phyloP scores from a whole-genome alignment of 1,140 invertebrate genomes.

The Hyles euphorbiae region DNA sequence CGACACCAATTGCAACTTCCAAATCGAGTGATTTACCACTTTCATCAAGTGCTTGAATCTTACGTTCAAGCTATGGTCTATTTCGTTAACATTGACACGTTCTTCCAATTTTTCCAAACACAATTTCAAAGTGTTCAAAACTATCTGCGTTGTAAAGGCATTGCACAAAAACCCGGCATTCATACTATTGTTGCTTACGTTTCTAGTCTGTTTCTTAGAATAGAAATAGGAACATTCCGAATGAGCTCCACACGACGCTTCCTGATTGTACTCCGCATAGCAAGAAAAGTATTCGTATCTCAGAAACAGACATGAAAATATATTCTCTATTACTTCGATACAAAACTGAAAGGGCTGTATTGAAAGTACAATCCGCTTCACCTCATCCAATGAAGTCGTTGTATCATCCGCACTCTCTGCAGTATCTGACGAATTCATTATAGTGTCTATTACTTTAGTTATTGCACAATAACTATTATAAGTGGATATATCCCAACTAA shows the following conservation, averaged over 20 bases:
- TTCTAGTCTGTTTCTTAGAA: slow-evolving; percentile 60
- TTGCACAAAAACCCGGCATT: slow-evolving; percentile 67
- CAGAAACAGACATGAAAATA: slow-evolving; percentile 69
- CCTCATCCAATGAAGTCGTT: slow-evolving; percentile 57
- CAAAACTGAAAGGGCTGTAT: slow-evolving; percentile 60
- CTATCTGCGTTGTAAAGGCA: slow-evolving; percentile 57
- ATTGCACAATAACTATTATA: slow-evolving; percentile 72
- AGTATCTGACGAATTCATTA: slow-evolving; percentile 54
- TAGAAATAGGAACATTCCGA: slow-evolving; percentile 73
- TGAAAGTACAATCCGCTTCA: slow-evolving; percentile 61
- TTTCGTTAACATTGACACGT: slow-evolving; percentile 26
- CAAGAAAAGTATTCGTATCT: slow-evolving; percentile 71
- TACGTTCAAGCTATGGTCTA: slow-evolving; percentile 29
- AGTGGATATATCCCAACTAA: slow-evolving; percentile 65
- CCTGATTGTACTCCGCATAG: slow-evolving; percentile 51
- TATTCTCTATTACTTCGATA: slow-evolving; percentile 69
- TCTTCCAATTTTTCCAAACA: slow-evolving; percentile 59
- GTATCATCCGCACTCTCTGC: slow-evolving; percentile 43
- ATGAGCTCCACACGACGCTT: slow-evolving; percentile 59
- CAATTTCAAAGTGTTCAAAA: slow-evolving; percentile 65
- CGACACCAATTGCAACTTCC: slow-evolving; percentile 69
- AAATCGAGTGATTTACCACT: slow-evolving; percentile 67
- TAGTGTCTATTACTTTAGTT: slow-evolving; percentile 65
- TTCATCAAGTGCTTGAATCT: slow-evolving; percentile 53
- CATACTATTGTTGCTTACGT: slow-evolving; percentile 35